A percentile compares a stretch with the other conserved stretches of the same genome.
These are phyloP conservation scores for Zosterops borbonicus DNA, from an alignment of 2,113 vertebrate genomes.

Conservation along the genomic window DNA sequence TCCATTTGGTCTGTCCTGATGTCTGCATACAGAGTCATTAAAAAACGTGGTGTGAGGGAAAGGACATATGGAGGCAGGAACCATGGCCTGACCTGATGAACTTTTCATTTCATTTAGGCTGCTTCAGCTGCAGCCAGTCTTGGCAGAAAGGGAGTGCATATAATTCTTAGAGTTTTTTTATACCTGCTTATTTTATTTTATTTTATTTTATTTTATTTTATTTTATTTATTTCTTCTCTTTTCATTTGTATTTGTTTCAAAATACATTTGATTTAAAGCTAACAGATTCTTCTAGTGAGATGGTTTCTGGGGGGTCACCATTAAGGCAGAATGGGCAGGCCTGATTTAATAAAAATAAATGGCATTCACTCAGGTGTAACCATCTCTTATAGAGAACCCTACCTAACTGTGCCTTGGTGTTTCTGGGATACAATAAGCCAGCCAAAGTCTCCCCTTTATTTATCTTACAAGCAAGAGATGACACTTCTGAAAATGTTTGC, in stretches of 20 bases:
- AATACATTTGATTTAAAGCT: not conserved
- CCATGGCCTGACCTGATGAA: not conserved
- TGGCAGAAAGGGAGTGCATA: not conserved
- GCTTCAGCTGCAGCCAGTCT: not conserved
- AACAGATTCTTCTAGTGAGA: not conserved
- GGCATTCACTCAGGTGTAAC: not conserved
- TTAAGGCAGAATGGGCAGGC: not conserved
- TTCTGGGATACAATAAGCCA: not conserved
- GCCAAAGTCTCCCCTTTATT: not conserved
- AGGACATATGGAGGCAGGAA: not conserved
- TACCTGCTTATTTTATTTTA: not conserved
- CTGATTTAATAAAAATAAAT: constrained; percentile 43
- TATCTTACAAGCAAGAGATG: not conserved
- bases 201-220: not conserved
- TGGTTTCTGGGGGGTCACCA: not conserved
- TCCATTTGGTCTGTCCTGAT: not conserved
- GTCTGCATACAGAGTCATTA: not conserved
- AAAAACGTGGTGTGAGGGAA: not conserved
- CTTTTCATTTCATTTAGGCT: constrained; percentile 22
- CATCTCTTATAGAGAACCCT: not conserved
- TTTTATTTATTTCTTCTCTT: not conserved
- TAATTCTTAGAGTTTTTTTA: not conserved
- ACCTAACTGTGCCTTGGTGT: not conserved
- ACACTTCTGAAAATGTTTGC: not conserved
- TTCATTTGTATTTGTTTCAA: not conserved